Conservation (phyloP, 2,888 invertebrate genomes). For the Amiota minor region DNA sequence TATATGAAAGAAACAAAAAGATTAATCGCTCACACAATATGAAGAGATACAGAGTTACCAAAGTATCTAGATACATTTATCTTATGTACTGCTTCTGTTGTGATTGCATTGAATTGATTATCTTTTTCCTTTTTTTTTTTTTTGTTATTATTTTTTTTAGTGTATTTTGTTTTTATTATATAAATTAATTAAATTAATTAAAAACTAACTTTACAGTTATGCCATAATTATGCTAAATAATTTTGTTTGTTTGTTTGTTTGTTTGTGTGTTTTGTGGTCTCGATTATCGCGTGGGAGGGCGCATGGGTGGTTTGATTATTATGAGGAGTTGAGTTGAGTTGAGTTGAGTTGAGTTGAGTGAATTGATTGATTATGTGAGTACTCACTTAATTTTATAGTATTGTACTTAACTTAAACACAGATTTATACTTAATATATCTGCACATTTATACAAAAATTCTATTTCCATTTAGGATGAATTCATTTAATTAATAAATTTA, state of each 20-base stretch:
- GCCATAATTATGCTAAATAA: constrained; percentile 44
- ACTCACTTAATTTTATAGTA: not conserved
- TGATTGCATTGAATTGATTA: no score
- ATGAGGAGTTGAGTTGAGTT: not conserved
- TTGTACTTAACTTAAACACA: not conserved
- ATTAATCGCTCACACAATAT: no score
- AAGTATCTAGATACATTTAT: no score
- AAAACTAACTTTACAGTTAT: constrained; percentile 47
- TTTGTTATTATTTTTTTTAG: not conserved
- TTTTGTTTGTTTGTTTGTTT: constrained; percentile 21
- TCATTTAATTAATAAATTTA: constrained; percentile 35
- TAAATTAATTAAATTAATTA: constrained; percentile 36
- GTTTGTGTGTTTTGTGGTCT: not conserved
- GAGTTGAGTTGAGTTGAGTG: not conserved
- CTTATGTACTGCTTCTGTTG: no score
- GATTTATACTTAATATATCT: constrained; percentile 1
- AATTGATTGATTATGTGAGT: not conserved
- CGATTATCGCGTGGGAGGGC: not conserved
- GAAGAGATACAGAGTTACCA: no score
- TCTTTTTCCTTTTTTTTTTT: not conserved
- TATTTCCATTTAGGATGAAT: constrained; percentile 26
- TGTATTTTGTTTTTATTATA: not conserved
- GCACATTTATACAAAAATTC: no score
- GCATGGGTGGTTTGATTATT: not conserved
- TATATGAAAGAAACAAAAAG: no score